phyloP scores from a whole-genome alignment of 2,888 invertebrate genomes.

The Ochropleura plecta region DNA sequence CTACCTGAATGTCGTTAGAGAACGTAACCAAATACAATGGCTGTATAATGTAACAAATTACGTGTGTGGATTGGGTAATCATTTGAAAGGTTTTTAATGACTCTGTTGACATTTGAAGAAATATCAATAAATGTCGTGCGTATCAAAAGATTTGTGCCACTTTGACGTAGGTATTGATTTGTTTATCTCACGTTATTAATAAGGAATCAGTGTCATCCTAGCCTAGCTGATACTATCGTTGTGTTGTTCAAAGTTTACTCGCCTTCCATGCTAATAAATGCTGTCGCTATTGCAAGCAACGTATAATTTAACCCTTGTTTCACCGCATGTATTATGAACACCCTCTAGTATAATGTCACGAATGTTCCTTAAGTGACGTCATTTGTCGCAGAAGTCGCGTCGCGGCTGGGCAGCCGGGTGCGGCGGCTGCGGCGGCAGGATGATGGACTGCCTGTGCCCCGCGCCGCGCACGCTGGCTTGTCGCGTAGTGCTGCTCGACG shows the following conservation, averaged over 20 bases:
- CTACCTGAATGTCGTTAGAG: conserved; percentile 64
- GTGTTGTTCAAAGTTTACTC: background rate
- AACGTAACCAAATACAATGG: conserved; percentile 49
- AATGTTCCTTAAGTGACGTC: conserved; percentile 44
- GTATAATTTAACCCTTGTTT: background rate
- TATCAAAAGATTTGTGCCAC: conserved; percentile 17
- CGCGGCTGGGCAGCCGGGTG: conserved; percentile 67
- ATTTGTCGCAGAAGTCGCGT: conserved; percentile 67
- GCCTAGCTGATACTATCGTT: background rate
- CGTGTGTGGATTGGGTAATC: conserved; percentile 36
- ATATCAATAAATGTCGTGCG: conserved; percentile 26
- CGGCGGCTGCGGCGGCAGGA: conserved; percentile 77
- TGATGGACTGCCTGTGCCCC: conserved; percentile 91
- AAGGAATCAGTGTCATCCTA: background rate
- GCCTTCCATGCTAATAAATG: background rate
- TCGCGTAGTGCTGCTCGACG: conserved; percentile 97
- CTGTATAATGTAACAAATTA: conserved; percentile 41
- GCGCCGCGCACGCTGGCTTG: conserved; percentile 92
- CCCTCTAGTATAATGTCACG: conserved; percentile 12
- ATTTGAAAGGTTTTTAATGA: conserved; percentile 16
- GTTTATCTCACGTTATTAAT: background rate
- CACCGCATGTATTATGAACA: background rate
- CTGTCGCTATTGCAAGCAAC: background rate
- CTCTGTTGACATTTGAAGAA: conserved; percentile 17
- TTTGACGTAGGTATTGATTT: background rate